phyloP scores from a whole-genome alignment of 53 echinoderm and acorn worm species.

The Astropecten irregularis region DNA sequence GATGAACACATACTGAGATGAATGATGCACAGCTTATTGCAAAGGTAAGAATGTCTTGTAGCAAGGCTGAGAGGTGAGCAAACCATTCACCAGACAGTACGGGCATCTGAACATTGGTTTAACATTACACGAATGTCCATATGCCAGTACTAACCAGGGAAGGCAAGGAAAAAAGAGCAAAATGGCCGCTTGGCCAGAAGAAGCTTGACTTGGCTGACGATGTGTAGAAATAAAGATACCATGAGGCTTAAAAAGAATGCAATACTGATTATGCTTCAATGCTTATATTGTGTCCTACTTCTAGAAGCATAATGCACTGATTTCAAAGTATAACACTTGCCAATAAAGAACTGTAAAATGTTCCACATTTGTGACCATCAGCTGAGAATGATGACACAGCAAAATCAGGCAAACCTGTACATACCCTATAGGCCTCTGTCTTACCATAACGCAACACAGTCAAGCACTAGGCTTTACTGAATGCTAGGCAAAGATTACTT shows the following conservation, averaged over 20 bases:
- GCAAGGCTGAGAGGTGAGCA: slow-evolving; percentile 26
- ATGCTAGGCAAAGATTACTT: no score
- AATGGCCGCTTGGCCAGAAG: slow-evolving; percentile 23
- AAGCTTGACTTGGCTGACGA: background rate
- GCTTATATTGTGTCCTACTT: background rate
- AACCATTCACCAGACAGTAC: slow-evolving; percentile 79
- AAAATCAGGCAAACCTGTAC: no score
- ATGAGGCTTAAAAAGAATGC: background rate
- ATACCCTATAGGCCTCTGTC: no score
- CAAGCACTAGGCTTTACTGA: no score
- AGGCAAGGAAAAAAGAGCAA: slow-evolving; percentile 9
- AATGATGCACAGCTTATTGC: slow-evolving; percentile 19
- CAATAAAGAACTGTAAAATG: no score
- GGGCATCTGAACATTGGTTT: slow-evolving; percentile 91
- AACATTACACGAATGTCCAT: slow-evolving; percentile 90
- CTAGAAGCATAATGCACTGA: background rate
- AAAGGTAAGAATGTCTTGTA: slow-evolving; percentile 41
- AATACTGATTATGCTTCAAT: no score
- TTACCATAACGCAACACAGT: no score
- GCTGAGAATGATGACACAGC: no score
- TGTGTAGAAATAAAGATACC: background rate
- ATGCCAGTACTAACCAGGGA: slow-evolving; percentile 98
- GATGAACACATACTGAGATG: background rate
- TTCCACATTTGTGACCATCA: no score
- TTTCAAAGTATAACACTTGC: background rate